These are phyloP conservation scores for Heterotis niloticus DNA, from an alignment of 2,113 vertebrate genomes.

Conservation along the genomic window DNA sequence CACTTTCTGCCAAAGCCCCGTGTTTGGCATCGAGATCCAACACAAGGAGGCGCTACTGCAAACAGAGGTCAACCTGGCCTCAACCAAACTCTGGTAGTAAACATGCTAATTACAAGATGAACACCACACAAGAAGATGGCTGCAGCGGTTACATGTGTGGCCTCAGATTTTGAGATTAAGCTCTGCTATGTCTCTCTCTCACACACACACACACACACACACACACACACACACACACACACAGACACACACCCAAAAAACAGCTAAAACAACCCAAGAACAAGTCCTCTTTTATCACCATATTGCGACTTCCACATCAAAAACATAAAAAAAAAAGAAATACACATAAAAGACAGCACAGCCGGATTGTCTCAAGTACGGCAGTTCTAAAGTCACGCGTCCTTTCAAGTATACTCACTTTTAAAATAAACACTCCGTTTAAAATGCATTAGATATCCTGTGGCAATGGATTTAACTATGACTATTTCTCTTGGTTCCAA, in stretches of 20 bases:
- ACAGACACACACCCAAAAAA: background rate
- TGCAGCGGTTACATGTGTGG: background rate
- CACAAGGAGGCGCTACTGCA: constrained; percentile 1
- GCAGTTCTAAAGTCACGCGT: constrained; percentile 2
- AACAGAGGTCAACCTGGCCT: background rate
- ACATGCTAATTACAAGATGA: background rate
- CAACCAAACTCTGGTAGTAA: background rate
- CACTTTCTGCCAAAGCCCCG: background rate
- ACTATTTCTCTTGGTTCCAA: constrained; percentile 1
- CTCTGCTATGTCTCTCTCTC: too few species aligned
- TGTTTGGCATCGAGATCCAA: constrained; percentile 1
- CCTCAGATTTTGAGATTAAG: background rate
- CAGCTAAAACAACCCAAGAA: background rate
- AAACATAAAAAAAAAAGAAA: background rate
- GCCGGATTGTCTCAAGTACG: constrained; percentile 24
- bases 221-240: too few species aligned
- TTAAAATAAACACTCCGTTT: background rate
- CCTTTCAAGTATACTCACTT: background rate
- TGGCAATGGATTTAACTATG: background rate
- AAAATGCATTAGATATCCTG: too few species aligned
- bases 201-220: too few species aligned
- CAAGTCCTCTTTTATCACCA: background rate
- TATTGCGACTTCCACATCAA: background rate
- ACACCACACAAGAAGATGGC: background rate
- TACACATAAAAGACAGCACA: background rate